Conservation (phyloP, 2,888 invertebrate genomes). For the Apocheima hispidaria region DNA sequence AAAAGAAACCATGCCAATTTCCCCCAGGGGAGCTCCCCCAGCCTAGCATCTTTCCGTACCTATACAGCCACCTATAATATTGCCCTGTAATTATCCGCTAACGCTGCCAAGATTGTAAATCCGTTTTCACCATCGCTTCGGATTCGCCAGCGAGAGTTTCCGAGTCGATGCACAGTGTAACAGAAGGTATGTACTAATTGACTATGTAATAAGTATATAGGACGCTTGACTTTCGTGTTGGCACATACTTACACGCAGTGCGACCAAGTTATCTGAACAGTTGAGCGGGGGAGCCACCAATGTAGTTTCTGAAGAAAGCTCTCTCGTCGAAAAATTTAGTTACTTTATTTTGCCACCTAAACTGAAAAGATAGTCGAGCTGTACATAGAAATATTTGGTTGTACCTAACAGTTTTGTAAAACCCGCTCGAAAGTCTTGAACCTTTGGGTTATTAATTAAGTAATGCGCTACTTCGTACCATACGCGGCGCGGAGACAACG, state of each 20-base stretch:
- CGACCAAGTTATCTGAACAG: not conserved
- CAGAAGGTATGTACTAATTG: conserved; percentile 51
- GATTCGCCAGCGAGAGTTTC: conserved; percentile 67
- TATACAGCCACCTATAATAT: conserved; percentile 14
- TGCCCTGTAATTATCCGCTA: conserved; percentile 26
- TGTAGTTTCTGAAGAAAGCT: not conserved
- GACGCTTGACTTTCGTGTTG: conserved; percentile 51
- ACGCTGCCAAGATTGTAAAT: conserved; percentile 50
- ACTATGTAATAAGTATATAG: conserved; percentile 48
- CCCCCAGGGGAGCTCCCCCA: conserved; percentile 1
- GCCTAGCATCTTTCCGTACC: conserved; percentile 15
- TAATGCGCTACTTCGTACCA: conserved; percentile 13
- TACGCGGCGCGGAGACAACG: no score
- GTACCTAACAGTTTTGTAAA: conserved; percentile 23
- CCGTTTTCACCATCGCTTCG: conserved; percentile 68
- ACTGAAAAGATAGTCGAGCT: no score
- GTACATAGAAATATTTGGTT: not conserved
- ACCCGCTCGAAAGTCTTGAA: conserved; percentile 25
- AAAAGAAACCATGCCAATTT: no score
- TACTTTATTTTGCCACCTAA: not conserved
- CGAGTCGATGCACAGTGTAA: conserved; percentile 64
- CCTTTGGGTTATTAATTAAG: conserved; percentile 2
- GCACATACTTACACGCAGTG: conserved; percentile 35
- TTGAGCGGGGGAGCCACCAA: conserved; percentile 2
- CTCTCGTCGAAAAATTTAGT: not conserved